Evolutionary conservation across 2,113 vertebrate genomes (phyloP), one percentile per base, ranked within the genome.

Genomic region (Rattus rattus): DNA sequence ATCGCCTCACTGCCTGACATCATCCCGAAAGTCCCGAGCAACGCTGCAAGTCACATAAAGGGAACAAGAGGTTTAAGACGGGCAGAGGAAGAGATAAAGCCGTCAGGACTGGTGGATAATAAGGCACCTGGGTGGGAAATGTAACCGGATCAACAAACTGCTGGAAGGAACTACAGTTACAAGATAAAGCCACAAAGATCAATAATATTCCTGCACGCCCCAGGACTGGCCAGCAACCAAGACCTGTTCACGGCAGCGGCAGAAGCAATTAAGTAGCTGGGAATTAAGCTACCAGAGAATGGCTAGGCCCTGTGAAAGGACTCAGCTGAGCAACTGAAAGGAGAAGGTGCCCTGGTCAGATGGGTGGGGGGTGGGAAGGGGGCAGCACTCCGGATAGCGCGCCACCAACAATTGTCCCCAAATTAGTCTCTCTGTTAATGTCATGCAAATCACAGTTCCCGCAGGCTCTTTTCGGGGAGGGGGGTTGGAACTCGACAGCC

Each of bases 81-180:
- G 19, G 88, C 14, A 22, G 61, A 43, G 63, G 43, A 5, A 26
- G 73, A 39, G 69, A 30, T 2, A 1, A 30, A 39, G 1, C 65
- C 0, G 2, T 49, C 54, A 0, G 0, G 0, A 1, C 36, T 1
- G 4, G 4, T 20, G 43, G 56, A 12, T 33, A 24, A 47, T 0
- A 7, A 2, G 67, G 36, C 80, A 0, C 47, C 39, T n/a, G 54
- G 17, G 33, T 2, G 11, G 89, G 72, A 36, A 65, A 26, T 2
- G 36, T 1, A 20, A 13, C 67, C 1, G 2, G 3, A 12, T n/a
- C 83, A 2, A 17, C 92, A 33, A n/a, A 5, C 39, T 1, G 1
- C 52, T 1, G 4, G 24, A 16, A 47, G 33, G 0, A 36, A 61
- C 0, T 0, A 17, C 49, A 26, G 72, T 10, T 43, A 36, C 26